Conservation (phyloP, 1,140 invertebrate genomes). For the Vanessa tameamea region DNA sequence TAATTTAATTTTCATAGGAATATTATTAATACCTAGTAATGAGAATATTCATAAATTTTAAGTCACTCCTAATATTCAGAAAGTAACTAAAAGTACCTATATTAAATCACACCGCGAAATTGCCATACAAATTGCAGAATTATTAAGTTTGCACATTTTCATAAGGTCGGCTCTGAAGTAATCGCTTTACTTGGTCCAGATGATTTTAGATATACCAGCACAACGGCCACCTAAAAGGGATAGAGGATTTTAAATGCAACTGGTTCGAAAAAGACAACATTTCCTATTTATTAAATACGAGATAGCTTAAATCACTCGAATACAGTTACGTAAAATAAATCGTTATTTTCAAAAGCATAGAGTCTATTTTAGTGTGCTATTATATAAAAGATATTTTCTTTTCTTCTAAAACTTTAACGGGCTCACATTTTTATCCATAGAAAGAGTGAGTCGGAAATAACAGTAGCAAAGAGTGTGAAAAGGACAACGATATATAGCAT, state of each 20-base stretch:
- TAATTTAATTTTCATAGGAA: no score
- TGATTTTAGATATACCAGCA: constrained; percentile 73
- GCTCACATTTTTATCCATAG: constrained; percentile 78
- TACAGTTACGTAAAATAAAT: constrained; percentile 37
- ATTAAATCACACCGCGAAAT: constrained; percentile 41
- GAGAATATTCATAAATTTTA: constrained; percentile 28
- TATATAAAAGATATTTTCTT: constrained; percentile 61
- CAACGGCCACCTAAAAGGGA: constrained; percentile 68
- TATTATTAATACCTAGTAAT: not conserved
- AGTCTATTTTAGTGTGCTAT: constrained; percentile 44
- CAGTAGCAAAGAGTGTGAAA: constrained; percentile 44
- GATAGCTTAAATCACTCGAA: constrained; percentile 42
- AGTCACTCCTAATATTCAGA: constrained; percentile 28
- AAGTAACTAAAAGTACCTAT: constrained; percentile 34
- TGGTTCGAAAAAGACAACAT: constrained; percentile 79
- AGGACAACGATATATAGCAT: constrained; percentile 65
- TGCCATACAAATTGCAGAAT: constrained; percentile 61
- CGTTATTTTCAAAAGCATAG: constrained; percentile 32
- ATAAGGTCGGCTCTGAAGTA: constrained; percentile 65
- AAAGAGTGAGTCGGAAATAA: constrained; percentile 58
- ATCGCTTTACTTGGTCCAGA: constrained; percentile 76
- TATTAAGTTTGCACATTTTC: constrained; percentile 72
- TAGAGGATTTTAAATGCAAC: constrained; percentile 76
- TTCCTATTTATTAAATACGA: constrained; percentile 48
- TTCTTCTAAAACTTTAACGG: constrained; percentile 67